phyloP scores from a whole-genome alignment of 2,113 vertebrate genomes.

The Myocastor coypus region DNA sequence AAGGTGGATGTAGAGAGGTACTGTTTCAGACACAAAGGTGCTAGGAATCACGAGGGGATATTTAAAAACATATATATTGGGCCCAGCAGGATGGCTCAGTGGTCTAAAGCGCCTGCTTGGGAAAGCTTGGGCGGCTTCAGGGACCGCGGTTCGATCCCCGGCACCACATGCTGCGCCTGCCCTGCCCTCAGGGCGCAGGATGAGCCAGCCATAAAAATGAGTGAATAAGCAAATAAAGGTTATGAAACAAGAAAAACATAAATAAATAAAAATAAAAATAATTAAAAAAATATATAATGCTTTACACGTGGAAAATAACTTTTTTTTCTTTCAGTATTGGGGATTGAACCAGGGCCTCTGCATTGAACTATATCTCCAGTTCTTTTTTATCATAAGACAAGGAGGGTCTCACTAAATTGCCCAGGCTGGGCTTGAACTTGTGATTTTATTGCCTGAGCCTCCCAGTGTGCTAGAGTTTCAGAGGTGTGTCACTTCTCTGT shows the following conservation, averaged over 20 bases:
- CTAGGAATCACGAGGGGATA: neutral
- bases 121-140: too few species aligned
- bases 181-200: too few species aligned
- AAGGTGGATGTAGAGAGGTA: neutral
- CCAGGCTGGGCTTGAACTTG: neutral
- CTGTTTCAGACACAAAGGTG: neutral
- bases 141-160: too few species aligned
- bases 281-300: neutral
- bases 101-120: too few species aligned
- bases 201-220: too few species aligned
- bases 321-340: neutral
- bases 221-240: too few species aligned
- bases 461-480: neutral
- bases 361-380: neutral
- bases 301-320: neutral
- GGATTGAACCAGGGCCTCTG: neutral
- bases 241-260: too few species aligned
- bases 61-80: neutral
- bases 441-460: neutral
- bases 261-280: too few species aligned
- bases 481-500: neutral
- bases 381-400: neutral
- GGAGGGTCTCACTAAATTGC: neutral
- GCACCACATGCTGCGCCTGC: too few species aligned
- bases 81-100: too few species aligned